phyloP scores from a whole-genome alignment of 2,888 invertebrate genomes.

The Hyles lineata region DNA sequence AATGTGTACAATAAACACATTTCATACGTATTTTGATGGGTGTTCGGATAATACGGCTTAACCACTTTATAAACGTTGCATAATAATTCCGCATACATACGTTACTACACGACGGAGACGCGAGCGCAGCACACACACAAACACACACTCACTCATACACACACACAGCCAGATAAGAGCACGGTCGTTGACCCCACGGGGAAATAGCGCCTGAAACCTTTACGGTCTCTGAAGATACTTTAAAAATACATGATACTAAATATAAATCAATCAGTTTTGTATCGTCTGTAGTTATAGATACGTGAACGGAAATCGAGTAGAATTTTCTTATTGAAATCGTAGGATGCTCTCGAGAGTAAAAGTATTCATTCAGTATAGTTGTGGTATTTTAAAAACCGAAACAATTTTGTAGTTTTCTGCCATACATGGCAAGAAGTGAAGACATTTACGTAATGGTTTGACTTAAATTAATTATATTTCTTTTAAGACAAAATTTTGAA shows the following conservation, averaged over 20 bases:
- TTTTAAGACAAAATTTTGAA: no score
- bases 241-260: conserved; percentile 40
- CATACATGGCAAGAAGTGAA: no score
- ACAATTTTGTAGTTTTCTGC: no score
- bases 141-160: conserved; percentile 56
- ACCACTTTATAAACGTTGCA: conserved; percentile 67
- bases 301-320: conserved; percentile 37
- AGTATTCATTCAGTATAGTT: neutral
- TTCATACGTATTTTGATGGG: conserved; percentile 50
- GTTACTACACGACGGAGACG: conserved; percentile 54
- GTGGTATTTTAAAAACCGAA: no score
- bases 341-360: conserved; percentile 4
- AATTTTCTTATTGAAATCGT: conserved; percentile 28
- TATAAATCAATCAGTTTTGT: conserved; percentile 33
- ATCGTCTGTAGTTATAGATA: conserved; percentile 27
- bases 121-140: conserved; percentile 57
- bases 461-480: no score
- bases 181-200: conserved; percentile 70
- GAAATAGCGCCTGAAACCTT: conserved; percentile 79
- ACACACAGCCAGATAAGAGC: conserved; percentile 72
- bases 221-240: conserved; percentile 52
- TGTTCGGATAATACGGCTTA: conserved; percentile 61
- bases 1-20: conserved; percentile 37
- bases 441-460: no score
- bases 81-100: conserved; percentile 67